phyloP scores from a whole-genome alignment of 2,888 invertebrate genomes.

The Agrotis exclamationis region DNA sequence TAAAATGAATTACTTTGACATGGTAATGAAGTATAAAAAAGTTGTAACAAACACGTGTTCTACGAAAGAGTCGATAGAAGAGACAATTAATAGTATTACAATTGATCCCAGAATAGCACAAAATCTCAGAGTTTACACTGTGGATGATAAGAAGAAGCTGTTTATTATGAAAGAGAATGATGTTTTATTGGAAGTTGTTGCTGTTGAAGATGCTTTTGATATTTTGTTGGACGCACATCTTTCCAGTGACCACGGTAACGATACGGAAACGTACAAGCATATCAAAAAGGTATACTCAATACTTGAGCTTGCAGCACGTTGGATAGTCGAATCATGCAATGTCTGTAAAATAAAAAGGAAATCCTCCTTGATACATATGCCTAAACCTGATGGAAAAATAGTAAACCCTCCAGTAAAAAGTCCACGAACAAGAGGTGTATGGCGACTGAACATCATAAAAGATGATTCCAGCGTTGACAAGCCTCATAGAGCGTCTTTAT shows the following conservation, averaged over 20 bases:
- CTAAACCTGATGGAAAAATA: not conserved
- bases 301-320: not conserved
- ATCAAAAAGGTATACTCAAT: constrained; percentile 1
- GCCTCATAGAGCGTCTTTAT: not conserved
- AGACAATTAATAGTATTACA: not conserved
- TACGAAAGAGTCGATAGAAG: not conserved
- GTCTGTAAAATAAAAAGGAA: constrained; percentile 11
- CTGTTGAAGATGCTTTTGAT: constrained; percentile 46
- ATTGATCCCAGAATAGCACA: accelerated
- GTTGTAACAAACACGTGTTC: not conserved
- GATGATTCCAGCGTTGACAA: not conserved
- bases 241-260: not conserved
- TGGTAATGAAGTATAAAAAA: not conserved
- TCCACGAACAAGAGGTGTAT: constrained; percentile 24
- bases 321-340: constrained; percentile 30
- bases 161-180: not conserved
- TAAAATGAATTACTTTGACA: constrained; percentile 1
- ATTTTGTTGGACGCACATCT: constrained; percentile 23
- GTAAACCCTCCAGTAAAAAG: not conserved
- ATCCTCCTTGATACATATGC: not conserved
- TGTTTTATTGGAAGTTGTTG: constrained; percentile 1
- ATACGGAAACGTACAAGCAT: accelerated
- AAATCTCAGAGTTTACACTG: not conserved
- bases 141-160: constrained; percentile 6
- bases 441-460: constrained; percentile 41